Percentiles rank a stretch among this genome's conserved stretches.
phyloP scores from a whole-genome alignment of 1,140 invertebrate genomes.

The Calliphora vicina region DNA sequence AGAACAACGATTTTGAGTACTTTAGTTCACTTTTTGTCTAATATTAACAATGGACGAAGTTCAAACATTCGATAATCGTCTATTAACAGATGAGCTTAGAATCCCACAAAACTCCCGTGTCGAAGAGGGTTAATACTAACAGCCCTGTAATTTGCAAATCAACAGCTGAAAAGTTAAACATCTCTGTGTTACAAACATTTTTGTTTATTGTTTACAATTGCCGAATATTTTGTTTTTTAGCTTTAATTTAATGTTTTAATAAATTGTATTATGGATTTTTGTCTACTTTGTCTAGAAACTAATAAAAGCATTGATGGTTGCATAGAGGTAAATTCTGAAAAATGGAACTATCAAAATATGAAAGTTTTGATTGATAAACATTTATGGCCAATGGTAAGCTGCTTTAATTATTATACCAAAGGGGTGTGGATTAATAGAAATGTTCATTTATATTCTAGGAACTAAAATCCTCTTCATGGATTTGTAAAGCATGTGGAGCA shows the following conservation, averaged over 20 bases:
- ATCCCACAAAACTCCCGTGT: no score
- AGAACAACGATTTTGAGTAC: no score
- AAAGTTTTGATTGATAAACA: not conserved
- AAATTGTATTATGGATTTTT: not conserved
- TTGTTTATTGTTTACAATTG: not conserved
- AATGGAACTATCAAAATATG: conserved; percentile 6
- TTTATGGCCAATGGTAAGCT: not conserved
- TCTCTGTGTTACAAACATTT: not conserved
- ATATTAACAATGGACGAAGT: no score
- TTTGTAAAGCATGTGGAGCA: not conserved
- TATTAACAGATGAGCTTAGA: no score
- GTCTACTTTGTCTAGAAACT: not conserved
- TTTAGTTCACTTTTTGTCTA: no score
- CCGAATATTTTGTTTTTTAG: no score
- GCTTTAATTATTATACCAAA: not conserved
- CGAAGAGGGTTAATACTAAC: no score
- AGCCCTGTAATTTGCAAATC: no score
- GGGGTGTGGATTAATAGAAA: not conserved
- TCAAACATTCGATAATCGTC: no score
- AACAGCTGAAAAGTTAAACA: not conserved
- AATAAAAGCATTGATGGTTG: not conserved
- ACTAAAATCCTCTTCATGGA: not conserved
- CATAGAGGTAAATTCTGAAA: not conserved
- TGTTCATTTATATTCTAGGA: not conserved
- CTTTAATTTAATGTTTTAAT: not conserved